These are phyloP conservation scores for Ctenochaetus hawaiiensis DNA, from an alignment of 2,797 vertebrate genomes.

Conservation along the genomic window DNA sequence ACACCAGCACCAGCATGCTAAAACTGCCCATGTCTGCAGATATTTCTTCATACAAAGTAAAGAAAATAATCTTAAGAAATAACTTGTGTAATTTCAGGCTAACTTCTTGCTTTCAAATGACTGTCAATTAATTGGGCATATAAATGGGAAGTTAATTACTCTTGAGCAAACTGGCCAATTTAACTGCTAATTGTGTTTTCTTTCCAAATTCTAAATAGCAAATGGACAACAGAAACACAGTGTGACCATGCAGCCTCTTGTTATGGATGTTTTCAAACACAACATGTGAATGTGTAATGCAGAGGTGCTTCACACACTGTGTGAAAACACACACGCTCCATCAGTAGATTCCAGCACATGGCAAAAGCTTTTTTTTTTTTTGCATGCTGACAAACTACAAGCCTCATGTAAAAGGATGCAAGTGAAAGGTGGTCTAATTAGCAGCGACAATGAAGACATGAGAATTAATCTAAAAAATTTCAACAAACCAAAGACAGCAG, in stretches of 20 bases:
- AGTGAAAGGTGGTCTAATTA: constrained; percentile 1
- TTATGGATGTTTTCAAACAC: constrained; percentile 8
- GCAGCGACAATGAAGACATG: neutral
- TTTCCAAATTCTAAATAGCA: constrained; percentile 93
- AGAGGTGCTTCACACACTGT: neutral
- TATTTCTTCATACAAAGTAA: constrained; percentile 60
- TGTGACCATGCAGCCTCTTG: constrained; percentile 29
- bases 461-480: neutral
- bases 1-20: constrained; percentile 14
- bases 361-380: neutral
- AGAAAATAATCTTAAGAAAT: constrained; percentile 72
- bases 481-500: neutral
- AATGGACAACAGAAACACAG: constrained; percentile 90
- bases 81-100: constrained; percentile 86
- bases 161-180: constrained; percentile 95
- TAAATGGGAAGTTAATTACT: constrained; percentile 97
- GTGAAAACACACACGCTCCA: neutral
- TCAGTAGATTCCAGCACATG: neutral
- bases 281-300: neutral
- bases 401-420: neutral
- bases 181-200: constrained; percentile 93
- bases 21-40: constrained; percentile 42
- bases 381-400: neutral
- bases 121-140: constrained; percentile 97
- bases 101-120: constrained; percentile 88